These are phyloP conservation scores for Canis aureus DNA, from an alignment of 2,113 vertebrate species.

Conservation along the genomic window DNA sequence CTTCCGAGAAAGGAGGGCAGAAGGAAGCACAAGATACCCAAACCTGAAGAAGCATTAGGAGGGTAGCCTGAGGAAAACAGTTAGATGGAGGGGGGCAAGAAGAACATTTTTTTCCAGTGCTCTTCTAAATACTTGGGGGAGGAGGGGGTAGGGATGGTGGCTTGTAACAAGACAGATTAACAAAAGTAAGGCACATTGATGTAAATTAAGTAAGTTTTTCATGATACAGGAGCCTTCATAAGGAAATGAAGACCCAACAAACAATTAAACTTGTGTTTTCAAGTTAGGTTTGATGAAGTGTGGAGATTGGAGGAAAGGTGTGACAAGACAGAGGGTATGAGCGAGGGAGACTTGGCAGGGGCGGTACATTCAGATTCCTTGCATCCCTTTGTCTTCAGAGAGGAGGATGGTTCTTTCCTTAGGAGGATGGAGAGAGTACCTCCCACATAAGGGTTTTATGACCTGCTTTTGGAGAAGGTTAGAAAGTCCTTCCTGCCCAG, in stretches of 20 bases:
- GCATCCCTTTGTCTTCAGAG: neutral
- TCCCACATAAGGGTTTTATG: neutral
- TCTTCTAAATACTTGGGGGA: neutral
- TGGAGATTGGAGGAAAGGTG: neutral
- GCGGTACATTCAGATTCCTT: neutral
- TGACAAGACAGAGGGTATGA: neutral
- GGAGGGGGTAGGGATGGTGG: too few relatives aligned
- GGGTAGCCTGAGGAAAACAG: neutral
- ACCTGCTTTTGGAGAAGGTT: neutral
- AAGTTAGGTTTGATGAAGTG: neutral
- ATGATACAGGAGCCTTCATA: neutral
- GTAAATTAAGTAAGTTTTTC: neutral
- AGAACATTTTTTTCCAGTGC: neutral
- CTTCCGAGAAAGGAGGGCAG: neutral
- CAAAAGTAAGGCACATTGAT: neutral
- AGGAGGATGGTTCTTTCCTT: neutral
- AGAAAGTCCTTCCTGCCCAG: neutral
- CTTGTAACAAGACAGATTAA: neutral
- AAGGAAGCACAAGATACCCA: neutral
- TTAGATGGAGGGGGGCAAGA: neutral
- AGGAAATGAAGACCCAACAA: neutral
- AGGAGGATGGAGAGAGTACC: neutral
- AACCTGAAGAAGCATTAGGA: neutral
- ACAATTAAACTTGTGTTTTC: neutral
- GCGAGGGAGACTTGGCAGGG: neutral